Evolutionary conservation across 1,140 invertebrate species (phyloP).

Genomic region (Papilio machaon): DNA sequence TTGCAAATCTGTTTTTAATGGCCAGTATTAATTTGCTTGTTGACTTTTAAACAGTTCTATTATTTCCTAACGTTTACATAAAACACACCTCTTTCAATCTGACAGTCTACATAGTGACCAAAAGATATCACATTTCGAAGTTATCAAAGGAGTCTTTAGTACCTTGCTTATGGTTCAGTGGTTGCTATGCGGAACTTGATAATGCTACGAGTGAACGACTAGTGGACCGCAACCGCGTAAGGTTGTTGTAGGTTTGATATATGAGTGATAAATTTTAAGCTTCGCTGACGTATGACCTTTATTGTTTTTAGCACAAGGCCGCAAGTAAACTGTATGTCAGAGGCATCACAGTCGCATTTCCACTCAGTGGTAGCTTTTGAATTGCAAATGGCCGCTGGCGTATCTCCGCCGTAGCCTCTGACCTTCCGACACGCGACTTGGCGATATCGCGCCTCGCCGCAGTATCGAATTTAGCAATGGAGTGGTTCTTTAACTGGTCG

Average conservation of each 20-base stretch:
- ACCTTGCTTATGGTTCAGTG: neutral
- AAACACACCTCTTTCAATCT: neutral
- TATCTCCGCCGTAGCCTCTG: slow-evolving; percentile 59
- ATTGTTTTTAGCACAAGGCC: slow-evolving; percentile 50
- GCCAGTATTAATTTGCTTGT: neutral
- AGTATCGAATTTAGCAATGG: slow-evolving; percentile 50
- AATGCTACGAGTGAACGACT: neutral
- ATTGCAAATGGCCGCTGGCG: slow-evolving; percentile 64
- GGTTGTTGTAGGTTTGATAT: neutral
- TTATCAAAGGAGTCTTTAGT: no score
- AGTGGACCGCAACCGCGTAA: no score
- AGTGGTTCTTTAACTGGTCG: slow-evolving; percentile 40
- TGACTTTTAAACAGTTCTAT: neutral
- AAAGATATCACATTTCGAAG: no score
- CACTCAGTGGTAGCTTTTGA: slow-evolving; percentile 59
- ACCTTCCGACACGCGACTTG: slow-evolving; percentile 67
- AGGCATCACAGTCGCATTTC: slow-evolving; percentile 57
- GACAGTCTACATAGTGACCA: no score
- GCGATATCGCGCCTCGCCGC: slow-evolving; percentile 58
- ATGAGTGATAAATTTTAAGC: slow-evolving; percentile 11
- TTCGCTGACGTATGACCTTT: slow-evolving; percentile 32
- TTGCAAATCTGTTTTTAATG: slow-evolving; percentile 7
- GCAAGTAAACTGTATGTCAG: slow-evolving; percentile 49
- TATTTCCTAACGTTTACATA: neutral
- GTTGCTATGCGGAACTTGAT: neutral